Evolutionary conservation across 2,113 vertebrate species (phyloP).

Genomic region (Fukomys damarensis): DNA sequence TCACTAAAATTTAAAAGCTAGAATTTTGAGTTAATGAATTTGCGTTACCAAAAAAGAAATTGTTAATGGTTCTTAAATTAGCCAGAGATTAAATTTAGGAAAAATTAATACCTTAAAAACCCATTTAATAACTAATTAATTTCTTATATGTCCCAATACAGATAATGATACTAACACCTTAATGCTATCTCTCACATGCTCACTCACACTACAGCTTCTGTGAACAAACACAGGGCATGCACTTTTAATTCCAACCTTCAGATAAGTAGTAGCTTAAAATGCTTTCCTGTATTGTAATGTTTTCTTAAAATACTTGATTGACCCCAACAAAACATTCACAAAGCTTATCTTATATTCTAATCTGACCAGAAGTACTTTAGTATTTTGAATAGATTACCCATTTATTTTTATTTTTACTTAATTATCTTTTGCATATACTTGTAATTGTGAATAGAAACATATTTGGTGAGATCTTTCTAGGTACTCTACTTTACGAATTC

Average conservation of each 20-base stretch:
- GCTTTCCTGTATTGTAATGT: background rate
- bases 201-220: constrained; percentile 32
- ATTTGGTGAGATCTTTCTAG: background rate
- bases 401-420: background rate
- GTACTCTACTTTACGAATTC: background rate
- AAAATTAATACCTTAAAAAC: background rate
- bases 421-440: background rate
- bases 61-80: constrained; percentile 25
- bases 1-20: background rate
- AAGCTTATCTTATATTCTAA: background rate
- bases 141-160: background rate
- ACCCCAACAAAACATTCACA: background rate
- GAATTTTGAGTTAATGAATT: constrained; percentile 2
- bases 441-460: background rate
- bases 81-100: constrained; percentile 13
- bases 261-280: background rate
- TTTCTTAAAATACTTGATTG: constrained; percentile 50
- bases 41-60: background rate
- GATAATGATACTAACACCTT: constrained; percentile 31
- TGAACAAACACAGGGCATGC: constrained; percentile 49
- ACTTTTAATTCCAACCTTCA: constrained; percentile 54
- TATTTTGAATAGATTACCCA: background rate
- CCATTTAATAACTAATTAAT: constrained; percentile 53
- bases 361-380: background rate
- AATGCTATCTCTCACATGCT: background rate